Percentiles rank a stretch among this genome's conserved stretches.
Evolutionary conservation across 1,140 invertebrate species (phyloP).

Genomic region (Drosophila melanica): DNA sequence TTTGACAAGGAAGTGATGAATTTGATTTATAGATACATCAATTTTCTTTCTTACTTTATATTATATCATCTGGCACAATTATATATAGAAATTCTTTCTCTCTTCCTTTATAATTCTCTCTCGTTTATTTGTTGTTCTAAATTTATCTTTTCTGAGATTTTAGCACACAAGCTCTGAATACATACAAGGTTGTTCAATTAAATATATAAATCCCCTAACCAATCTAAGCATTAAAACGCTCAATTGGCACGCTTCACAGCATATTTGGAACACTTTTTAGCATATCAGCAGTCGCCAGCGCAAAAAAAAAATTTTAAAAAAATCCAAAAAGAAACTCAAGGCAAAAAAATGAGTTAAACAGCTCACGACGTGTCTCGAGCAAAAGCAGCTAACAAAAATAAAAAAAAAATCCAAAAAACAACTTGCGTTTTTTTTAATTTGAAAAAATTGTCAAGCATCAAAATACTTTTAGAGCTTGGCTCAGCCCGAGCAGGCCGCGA

Average conservation of each 20-base stretch:
- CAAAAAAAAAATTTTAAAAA: background rate
- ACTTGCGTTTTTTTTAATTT: constrained; percentile 54
- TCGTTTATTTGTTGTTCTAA: too few relatives aligned
- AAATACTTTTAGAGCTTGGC: constrained; percentile 72
- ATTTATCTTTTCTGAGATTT: too few relatives aligned
- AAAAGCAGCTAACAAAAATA: background rate
- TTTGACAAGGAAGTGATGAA: background rate
- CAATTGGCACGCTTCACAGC: constrained; percentile 33
- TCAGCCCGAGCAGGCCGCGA: background rate
- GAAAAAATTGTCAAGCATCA: constrained; percentile 81
- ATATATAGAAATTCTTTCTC: too few relatives aligned
- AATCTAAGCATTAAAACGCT: background rate
- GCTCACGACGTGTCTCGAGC: constrained; percentile 24
- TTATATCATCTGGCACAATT: too few relatives aligned
- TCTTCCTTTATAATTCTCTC: too few relatives aligned
- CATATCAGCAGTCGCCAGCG: constrained; percentile 9
- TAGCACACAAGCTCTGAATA: too few relatives aligned
- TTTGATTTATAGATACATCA: too few relatives aligned
- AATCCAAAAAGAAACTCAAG: background rate
- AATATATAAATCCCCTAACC: background rate
- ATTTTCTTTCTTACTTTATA: too few relatives aligned
- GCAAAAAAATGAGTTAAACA: constrained; percentile 44
- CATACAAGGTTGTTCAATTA: too few relatives aligned
- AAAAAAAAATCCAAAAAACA: background rate
- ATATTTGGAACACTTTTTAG: constrained; percentile 42